phyloP scores from a whole-genome alignment of 2,797 vertebrate species.

The Mionectes olivaceus region DNA sequence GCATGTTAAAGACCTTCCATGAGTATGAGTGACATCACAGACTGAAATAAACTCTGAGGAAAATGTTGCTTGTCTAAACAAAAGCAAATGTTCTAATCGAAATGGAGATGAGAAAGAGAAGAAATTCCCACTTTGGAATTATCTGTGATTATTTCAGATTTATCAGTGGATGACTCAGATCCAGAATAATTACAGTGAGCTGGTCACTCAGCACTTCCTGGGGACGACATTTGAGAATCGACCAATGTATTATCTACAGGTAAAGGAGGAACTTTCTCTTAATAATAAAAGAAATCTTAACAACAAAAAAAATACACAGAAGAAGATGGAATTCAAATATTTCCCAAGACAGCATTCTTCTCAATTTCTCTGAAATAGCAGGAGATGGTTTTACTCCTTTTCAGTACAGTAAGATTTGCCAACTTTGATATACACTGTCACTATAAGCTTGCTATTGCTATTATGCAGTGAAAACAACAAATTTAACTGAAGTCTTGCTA shows the following conservation, averaged over 20 bases:
- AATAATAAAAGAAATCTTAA: neutral
- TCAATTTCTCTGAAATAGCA: neutral
- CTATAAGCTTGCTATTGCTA: neutral
- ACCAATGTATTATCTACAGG: slow-evolving; percentile 71
- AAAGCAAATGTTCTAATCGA: neutral
- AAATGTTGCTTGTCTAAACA: neutral
- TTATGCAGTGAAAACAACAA: neutral
- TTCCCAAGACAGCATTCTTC: neutral
- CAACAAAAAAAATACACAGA: neutral
- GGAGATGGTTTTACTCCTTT: neutral
- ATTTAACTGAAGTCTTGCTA: neutral
- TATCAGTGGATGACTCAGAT: slow-evolving; percentile 75
- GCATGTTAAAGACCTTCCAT: neutral
- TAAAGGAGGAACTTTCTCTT: slow-evolving; percentile 4
- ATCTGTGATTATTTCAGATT: slow-evolving; percentile 65
- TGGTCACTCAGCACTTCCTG: slow-evolving; percentile 69
- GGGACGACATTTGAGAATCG: slow-evolving; percentile 64
- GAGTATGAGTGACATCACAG: neutral
- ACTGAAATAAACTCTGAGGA: neutral
- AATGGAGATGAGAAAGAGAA: neutral
- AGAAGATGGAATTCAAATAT: neutral
- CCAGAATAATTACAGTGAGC: slow-evolving; percentile 41
- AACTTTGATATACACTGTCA: neutral
- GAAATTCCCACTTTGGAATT: neutral
- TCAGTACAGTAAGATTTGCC: neutral